Conservation (phyloP, 2,888 invertebrate species). For the Orthonychiurus folsomi region DNA sequence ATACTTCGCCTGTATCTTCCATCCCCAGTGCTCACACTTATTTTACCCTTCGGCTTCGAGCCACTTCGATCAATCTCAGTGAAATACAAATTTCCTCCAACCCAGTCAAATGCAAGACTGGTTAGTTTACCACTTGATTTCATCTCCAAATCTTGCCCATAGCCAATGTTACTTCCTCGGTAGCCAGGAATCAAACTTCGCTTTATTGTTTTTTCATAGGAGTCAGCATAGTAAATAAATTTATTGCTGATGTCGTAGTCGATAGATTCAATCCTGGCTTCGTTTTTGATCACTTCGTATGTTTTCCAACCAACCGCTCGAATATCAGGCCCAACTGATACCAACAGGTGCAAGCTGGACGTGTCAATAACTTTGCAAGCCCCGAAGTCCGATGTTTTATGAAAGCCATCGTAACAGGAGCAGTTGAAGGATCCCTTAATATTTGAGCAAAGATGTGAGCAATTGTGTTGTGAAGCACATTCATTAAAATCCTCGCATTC, state of each 20-base stretch:
- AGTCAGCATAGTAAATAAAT: conserved; percentile 93
- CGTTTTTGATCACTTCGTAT: conserved; percentile 66
- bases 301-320: conserved; percentile 43
- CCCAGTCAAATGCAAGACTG: conserved; percentile 85
- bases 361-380: conserved; percentile 65
- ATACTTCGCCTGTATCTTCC: conserved; percentile 77
- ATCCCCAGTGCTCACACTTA: conserved; percentile 81
- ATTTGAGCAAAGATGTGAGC: conserved; percentile 88
- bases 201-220: conserved; percentile 79
- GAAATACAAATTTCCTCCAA: conserved; percentile 90
- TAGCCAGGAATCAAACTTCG: conserved; percentile 79
- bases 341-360: conserved; percentile 57
- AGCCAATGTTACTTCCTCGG: conserved; percentile 69
- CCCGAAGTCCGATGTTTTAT: conserved; percentile 65
- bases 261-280: conserved; percentile 81
- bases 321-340: conserved; percentile 79
- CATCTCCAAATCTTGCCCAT: conserved; percentile 69
- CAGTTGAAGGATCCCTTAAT: conserved; percentile 83
- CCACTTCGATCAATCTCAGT: conserved; percentile 66
- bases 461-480: conserved; percentile 75
- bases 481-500: conserved; percentile 83
- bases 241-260: conserved; percentile 77
- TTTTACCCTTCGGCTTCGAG: conserved; percentile 49
- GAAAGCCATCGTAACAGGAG: conserved; percentile 73
- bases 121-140: conserved; percentile 57